Base-by-base conservation (phyloP, 2,113 vertebrate genomes). In the Microtus ochrogaster region DNA sequence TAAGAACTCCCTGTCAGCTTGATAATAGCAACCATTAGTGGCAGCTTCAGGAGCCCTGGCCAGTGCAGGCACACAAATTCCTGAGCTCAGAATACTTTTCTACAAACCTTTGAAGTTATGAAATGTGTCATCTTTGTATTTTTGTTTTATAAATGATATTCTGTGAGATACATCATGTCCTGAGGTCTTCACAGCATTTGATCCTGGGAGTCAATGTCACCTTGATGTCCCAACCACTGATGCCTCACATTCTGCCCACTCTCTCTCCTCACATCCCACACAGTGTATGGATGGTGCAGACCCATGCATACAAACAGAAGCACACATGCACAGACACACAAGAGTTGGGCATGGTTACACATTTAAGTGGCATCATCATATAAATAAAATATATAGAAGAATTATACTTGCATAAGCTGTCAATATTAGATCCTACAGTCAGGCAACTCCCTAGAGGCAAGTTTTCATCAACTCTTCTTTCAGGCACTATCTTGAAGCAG, bases 11-110 rank as follows among this genome's bases (percentile, higher is more conserved):
- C 41, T 33, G 30, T 33, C n/a, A 65, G 28, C 30, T 41, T 0
- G 44, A 16, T 28, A 16, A 58, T 16, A 6, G 12, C 26, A 44
- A 5, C 16, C 21, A 78, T 70, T 7, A 47, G 30, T 36, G 17
- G 5, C 41, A 47, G 1, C 24, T 61, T 65, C 7, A 58, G 22
- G 28, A 44, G 3, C 39, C 0, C 14, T 7, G 55, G 0, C 19
- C 33, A 8, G 5, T 33, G 3, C 16, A 11, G 33, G 24, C 36
- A 72, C 33, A 44, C 3, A 44, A 6, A 21, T 36, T 17, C 26
- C 16, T 9, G 3, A 58, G 17, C 9, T 70, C 9, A 47, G 26
- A 55, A 47, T 17, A 1, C 24, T 16, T 66, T 5, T n/a, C 28
- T 86, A 79, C 10, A 16, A 2, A 83, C 0, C 3, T 2, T 72